Evolutionary conservation across 2,888 invertebrate genomes (phyloP).

Genomic region (Melanchra persicariae): DNA sequence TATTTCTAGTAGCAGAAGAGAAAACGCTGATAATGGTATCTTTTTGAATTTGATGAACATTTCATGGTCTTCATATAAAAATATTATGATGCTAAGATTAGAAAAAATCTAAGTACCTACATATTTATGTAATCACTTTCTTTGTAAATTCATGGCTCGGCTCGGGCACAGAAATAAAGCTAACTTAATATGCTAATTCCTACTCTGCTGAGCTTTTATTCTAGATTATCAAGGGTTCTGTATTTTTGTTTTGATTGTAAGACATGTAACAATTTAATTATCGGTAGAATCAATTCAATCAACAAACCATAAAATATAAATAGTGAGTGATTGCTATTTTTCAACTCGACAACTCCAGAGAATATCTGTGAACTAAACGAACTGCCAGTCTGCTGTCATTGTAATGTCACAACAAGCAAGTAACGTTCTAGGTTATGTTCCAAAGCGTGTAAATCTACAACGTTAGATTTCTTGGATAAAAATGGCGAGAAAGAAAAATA

Average conservation of each 20-base stretch:
- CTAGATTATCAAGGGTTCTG: neutral
- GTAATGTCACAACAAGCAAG: conserved; percentile 6
- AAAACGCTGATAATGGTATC: neutral
- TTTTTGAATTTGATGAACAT: neutral
- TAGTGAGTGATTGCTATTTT: neutral
- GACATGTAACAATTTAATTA: no score
- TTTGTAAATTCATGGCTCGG: neutral
- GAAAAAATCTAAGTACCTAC: no score
- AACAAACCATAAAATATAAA: no score
- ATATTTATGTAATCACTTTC: neutral
- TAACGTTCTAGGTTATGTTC: conserved; percentile 26
- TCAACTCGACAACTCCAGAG: neutral
- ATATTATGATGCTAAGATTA: neutral
- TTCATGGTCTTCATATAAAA: neutral
- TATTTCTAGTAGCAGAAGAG: conserved; percentile 3
- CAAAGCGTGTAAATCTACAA: conserved; percentile 18
- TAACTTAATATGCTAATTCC: no score
- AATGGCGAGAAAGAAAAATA: conserved; percentile 84
- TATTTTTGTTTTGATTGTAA: no score
- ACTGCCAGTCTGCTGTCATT: neutral
- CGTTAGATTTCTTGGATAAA: conserved; percentile 2
- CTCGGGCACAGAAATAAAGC: neutral
- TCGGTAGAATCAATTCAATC: no score
- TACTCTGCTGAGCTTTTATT: no score
- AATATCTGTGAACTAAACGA: conserved; percentile 9